Conservation (phyloP, 2,888 invertebrate genomes). For the Automeris io region DNA sequence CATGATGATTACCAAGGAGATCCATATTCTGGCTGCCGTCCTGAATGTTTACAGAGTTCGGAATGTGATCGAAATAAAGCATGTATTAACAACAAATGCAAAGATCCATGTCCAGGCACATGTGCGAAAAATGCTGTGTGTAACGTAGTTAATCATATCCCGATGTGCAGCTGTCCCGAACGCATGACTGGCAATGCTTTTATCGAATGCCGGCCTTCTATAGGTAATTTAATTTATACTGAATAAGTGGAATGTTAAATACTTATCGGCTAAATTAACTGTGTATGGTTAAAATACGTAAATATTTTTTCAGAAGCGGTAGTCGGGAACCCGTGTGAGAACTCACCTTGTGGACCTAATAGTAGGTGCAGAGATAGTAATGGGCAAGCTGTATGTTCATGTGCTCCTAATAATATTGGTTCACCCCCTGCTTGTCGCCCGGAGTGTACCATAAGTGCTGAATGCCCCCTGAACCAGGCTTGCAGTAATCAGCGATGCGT, state of each 20-base stretch:
- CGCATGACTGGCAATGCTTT: slow-evolving; percentile 84
- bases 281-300: not conserved
- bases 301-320: slow-evolving; percentile 63
- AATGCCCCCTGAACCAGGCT: slow-evolving; percentile 83
- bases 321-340: slow-evolving; percentile 77
- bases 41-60: slow-evolving; percentile 85
- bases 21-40: slow-evolving; percentile 85
- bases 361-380: slow-evolving; percentile 79
- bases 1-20: slow-evolving; percentile 85
- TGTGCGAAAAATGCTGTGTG: slow-evolving; percentile 87
- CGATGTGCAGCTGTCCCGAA: slow-evolving; percentile 78
- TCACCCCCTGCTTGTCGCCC: slow-evolving; percentile 83
- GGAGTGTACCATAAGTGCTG: slow-evolving; percentile 83
- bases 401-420: slow-evolving; percentile 79
- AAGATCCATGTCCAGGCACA: slow-evolving; percentile 86
- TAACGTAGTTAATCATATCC: slow-evolving; percentile 80
- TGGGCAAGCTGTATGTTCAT: slow-evolving; percentile 83
- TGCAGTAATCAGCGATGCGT: slow-evolving; percentile 83
- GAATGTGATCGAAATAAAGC: slow-evolving; percentile 84
- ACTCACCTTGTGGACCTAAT: slow-evolving; percentile 80
- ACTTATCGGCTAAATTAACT: not conserved
- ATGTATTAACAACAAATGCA: slow-evolving; percentile 85
- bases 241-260: not conserved
- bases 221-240: slow-evolving; percentile 41
- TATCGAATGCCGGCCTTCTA: slow-evolving; percentile 74